A percentile compares a stretch with the other conserved stretches of the same genome.
Evolutionary conservation across 2,113 vertebrate species (phyloP).

Genomic region (Tonatia bakeri): DNA sequence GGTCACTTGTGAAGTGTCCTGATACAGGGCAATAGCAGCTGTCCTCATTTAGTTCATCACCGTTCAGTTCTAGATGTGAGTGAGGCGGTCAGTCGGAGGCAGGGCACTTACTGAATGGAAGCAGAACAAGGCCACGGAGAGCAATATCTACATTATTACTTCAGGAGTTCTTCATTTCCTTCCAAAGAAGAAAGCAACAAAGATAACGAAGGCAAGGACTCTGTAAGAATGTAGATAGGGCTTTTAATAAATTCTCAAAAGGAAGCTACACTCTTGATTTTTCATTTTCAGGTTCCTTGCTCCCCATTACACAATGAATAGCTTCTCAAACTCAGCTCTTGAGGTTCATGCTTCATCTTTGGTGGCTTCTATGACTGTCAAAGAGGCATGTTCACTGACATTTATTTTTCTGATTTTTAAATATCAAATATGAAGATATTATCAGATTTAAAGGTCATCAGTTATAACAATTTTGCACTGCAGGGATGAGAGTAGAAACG

Average conservation of each 20-base stretch:
- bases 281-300: not conserved
- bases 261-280: not conserved
- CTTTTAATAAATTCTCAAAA: not conserved
- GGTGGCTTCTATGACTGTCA: not conserved
- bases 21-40: not conserved
- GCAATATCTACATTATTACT: not conserved
- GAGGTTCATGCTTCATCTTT: not conserved
- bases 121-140: not conserved
- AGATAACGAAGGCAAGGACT: not conserved
- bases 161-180: not conserved
- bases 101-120: not conserved
- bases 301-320: not conserved
- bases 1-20: not conserved
- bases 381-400: not conserved
- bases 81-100: not conserved
- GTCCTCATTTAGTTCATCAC: not conserved
- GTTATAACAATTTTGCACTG: not conserved
- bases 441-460: not conserved
- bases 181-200: not conserved
- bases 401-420: constrained; percentile 22
- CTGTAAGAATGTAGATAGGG: not conserved
- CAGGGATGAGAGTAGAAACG: not conserved
- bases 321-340: not conserved
- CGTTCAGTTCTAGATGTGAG: not conserved
- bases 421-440: not conserved